Evolutionary conservation across 2,888 invertebrate genomes (phyloP).

Genomic region (Ormyrus labotus): DNA sequence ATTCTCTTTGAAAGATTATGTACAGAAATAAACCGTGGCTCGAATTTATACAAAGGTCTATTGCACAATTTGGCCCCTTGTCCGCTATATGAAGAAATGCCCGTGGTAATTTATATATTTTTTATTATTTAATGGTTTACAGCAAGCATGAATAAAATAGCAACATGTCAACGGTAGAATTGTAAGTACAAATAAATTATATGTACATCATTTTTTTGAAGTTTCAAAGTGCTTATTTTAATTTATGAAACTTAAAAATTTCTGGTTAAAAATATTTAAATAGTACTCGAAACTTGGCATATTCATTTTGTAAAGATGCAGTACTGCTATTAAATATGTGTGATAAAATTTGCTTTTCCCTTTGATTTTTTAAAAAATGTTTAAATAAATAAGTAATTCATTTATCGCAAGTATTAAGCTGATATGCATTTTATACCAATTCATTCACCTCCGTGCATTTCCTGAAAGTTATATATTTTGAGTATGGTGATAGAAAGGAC

Average conservation of each 20-base stretch:
- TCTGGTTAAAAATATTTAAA: background rate
- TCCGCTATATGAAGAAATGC: conserved; percentile 65
- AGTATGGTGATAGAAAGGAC: conserved; percentile 30
- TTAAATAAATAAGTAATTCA: background rate
- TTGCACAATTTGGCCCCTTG: conserved; percentile 70
- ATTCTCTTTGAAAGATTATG: conserved; percentile 53
- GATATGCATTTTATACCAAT: conserved; percentile 42
- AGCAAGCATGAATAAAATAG: conserved; percentile 23
- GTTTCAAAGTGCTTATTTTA: background rate
- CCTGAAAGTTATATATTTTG: background rate
- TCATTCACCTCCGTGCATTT: conserved; percentile 12
- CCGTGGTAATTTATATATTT: conserved; percentile 40
- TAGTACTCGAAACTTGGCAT: background rate
- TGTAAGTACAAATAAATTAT: conserved; percentile 40
- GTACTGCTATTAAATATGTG: background rate
- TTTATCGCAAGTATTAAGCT: background rate
- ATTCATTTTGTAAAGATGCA: background rate
- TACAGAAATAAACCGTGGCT: conserved; percentile 58
- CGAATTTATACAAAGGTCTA: conserved; percentile 59
- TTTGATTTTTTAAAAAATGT: background rate
- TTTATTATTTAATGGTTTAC: conserved; percentile 34
- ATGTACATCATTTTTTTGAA: conserved; percentile 46
- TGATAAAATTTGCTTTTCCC: background rate
- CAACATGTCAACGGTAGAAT: conserved; percentile 30
- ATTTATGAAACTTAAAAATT: conserved; percentile 9